phyloP scores from a whole-genome alignment of 2,797 vertebrate genomes.

The Gadopsis bispinosus region DNA sequence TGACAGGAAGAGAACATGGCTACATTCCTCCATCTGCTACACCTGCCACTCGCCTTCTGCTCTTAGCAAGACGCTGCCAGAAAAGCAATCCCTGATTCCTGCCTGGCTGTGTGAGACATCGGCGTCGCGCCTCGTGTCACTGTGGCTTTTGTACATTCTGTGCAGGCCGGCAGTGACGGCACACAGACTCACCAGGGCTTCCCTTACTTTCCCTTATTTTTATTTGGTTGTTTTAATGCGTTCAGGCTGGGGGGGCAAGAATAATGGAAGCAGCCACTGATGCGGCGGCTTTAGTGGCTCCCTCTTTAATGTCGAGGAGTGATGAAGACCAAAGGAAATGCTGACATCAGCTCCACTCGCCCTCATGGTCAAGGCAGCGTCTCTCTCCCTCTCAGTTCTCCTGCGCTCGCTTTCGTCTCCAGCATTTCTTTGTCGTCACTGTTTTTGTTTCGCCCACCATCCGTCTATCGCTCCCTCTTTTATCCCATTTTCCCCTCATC shows the following conservation, averaged over 20 bases:
- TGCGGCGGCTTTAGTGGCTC: constrained; percentile 38
- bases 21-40: constrained; percentile 58
- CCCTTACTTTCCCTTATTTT: constrained; percentile 9
- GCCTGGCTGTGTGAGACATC: constrained; percentile 51
- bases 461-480: background rate
- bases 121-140: background rate
- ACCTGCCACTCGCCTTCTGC: constrained; percentile 70
- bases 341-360: constrained; percentile 69
- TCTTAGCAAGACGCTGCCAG: constrained; percentile 51
- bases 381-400: constrained; percentile 14
- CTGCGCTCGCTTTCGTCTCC: background rate
- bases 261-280: constrained; percentile 35
- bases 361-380: constrained; percentile 33
- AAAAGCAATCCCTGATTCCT: constrained; percentile 7
- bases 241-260: constrained; percentile 20
- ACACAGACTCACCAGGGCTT: background rate
- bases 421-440: background rate
- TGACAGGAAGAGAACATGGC: constrained; percentile 20
- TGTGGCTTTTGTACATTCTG: constrained; percentile 24
- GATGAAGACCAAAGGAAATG: constrained; percentile 43
- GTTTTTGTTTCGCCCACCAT: background rate
- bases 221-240: constrained; percentile 18
- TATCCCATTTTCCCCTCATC: constrained; percentile 4
- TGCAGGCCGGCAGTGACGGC: constrained; percentile 15
- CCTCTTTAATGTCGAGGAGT: constrained; percentile 44